Base-by-base conservation (phyloP, 2,113 vertebrate species). In the Oriolus oriolus region DNA sequence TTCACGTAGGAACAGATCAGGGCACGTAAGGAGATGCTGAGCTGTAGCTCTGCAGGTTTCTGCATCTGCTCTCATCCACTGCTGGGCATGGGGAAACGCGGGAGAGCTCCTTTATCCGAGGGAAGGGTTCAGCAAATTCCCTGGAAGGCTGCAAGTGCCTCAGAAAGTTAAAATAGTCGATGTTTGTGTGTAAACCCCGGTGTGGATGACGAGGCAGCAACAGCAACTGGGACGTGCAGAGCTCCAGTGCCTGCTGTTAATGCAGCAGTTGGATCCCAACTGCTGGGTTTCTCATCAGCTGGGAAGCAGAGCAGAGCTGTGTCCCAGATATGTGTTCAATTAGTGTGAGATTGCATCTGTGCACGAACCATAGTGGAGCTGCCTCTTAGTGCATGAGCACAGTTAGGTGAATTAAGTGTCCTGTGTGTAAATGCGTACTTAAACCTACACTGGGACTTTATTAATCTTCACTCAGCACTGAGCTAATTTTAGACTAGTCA, bases 401-500 rank as follows among this genome's bases (percentile, higher is more conserved):
- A 68, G 85, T 78, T 77, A 70, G 23, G 27, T 91, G 95, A 94
- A 96, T 93, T 77, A 93, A 89, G 87, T 87, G 92, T 89, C 93
- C 95, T 89, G 20, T 82, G 95, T 97, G 94, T 90, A 96, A 94
- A 90, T 80, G 87, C 82, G 11, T 50, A 47, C 94, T 92, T 95
- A 96, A 97, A 93, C 87, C 85, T 89, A 60, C 92, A 69, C 83
- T 93, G 92, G 91, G 95, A 97, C 85, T 93, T 96, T 93, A 97
- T 97, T 96, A 98, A 98, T 98, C 98, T 98, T 96, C 93, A 84
- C 97, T 98, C 96, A 94, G 94, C 97, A 53, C 97, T 86, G 63
- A 98, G 97, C 98, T 98, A 98, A 98, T 98, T 98, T 98, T 97
- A 98, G 97, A 96, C 96, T 96, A 97, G 97, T 98, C 98, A 97